phyloP scores from a whole-genome alignment of 2,113 vertebrate species.

The Phoxinus phoxinus region DNA sequence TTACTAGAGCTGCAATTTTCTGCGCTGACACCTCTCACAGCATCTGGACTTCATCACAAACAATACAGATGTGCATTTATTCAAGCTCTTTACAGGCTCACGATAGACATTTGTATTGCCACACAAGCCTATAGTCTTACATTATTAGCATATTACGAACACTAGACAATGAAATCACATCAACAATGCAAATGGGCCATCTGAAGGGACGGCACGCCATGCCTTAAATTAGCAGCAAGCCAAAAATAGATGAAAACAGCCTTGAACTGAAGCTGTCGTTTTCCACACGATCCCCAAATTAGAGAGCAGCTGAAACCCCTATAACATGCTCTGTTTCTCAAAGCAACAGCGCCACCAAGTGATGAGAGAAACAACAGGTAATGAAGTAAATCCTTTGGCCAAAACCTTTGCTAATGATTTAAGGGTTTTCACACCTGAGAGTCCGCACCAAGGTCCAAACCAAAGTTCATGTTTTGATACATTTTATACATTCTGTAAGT shows the following conservation, averaged over 20 bases:
- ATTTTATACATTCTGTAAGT: too few species aligned
- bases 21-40: neutral
- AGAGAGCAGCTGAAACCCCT: neutral
- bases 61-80: neutral
- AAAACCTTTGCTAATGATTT: neutral
- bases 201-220: neutral
- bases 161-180: neutral
- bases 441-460: too few species aligned
- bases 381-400: neutral
- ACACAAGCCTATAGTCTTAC: neutral
- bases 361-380: neutral
- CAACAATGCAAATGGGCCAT: conserved; percentile 6
- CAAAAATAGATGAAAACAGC: neutral
- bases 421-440: too few species aligned
- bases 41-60: neutral
- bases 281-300: neutral
- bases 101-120: neutral
- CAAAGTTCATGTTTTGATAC: too few species aligned
- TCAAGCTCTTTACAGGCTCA: neutral
- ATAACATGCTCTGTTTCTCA: neutral
- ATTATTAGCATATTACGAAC: conserved; percentile 34
- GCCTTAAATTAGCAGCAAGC: neutral
- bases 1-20: neutral
- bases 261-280: neutral
- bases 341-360: conserved; percentile 1